Base-by-base conservation (phyloP, 1,140 invertebrate species). In the Elymnias hypermnestra region DNA sequence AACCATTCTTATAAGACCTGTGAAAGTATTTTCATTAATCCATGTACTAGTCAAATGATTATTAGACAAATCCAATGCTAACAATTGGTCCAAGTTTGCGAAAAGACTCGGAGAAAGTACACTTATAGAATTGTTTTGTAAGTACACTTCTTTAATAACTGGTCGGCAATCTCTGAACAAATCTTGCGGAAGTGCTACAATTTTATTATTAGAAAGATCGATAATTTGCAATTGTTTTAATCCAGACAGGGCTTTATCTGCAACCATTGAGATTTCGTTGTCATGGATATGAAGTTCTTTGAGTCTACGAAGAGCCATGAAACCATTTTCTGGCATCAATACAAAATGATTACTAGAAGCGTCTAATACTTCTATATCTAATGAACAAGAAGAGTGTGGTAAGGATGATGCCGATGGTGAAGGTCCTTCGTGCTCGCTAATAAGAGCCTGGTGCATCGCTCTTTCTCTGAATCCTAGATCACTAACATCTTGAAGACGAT, bases 111-210 rank as follows among this genome's bases (percentile, higher is more conserved):
- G 92, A 39, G 93, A 92, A 25, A 96, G 83, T 5, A 92, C 91
- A 66, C 91, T 91, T 33, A 96, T 94, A 31, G 92, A 95, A 88
- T 97, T 97, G 78, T 96, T 96, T 73, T 94, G 92, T 59, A 97
- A 77, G 72, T 94, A 92, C 53, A 97, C 91, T 86, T 96, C 94
- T 83, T 94, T 94, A 42, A 97, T 90, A 9, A 92, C 91, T 42
- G 91, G 90, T 6, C 90, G 87, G 50, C 91, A 90, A 71, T 96
- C 94, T 62, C 90, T 89, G 54, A 97, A 96, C 42, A 97, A 83
- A 57, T 93, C 92, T 17, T 92, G 90, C n/a, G 95, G 95, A 45
- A 97, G 82, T 14, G 94, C 93, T 1, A 95, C 93, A 26, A 97
- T 92, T 89, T 93, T 93, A 79, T 97, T 97, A 57, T 92, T 92